phyloP scores from a whole-genome alignment of 2,888 invertebrate species.

The Drosophila emarginata region DNA sequence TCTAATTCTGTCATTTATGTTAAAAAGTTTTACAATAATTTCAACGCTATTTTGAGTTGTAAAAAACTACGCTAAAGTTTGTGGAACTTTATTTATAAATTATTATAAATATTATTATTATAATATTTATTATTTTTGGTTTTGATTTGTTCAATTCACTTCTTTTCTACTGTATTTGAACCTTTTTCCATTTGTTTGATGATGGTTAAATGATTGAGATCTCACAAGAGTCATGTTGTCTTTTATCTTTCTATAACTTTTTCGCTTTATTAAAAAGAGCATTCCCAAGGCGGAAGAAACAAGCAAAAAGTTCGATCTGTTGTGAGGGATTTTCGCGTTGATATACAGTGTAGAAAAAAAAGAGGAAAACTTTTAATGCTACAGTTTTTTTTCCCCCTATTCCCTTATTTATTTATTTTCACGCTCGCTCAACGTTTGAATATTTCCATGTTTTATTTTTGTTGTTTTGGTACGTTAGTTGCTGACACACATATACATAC shows the following conservation, averaged over 20 bases:
- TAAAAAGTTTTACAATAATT: no score
- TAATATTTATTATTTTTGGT: no score
- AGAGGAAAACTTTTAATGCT: slow-evolving; percentile 59
- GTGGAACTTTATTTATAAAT: no score
- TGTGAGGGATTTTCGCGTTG: slow-evolving; percentile 42
- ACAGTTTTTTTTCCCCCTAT: slow-evolving; percentile 19
- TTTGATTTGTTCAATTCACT: no score
- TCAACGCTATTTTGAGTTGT: no score
- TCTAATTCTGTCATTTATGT: no score
- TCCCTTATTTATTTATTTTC: slow-evolving; percentile 27
- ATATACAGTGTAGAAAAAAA: slow-evolving; percentile 51
- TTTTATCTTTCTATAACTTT: background rate
- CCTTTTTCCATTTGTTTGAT: background rate
- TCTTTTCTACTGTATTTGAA: no score
- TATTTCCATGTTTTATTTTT: slow-evolving; percentile 34
- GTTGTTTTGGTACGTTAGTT: slow-evolving; percentile 42
- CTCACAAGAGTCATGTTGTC: background rate
- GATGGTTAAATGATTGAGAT: background rate
- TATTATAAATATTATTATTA: no score
- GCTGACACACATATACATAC: slow-evolving; percentile 28
- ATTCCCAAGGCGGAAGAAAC: slow-evolving; percentile 19
- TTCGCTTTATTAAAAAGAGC: background rate
- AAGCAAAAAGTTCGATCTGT: slow-evolving; percentile 47
- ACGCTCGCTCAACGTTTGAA: slow-evolving; percentile 6
- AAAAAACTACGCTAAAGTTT: no score